These are phyloP conservation scores for Aplochiton taeniatus DNA, from an alignment of 2,797 vertebrate genomes.

Conservation along the genomic window DNA sequence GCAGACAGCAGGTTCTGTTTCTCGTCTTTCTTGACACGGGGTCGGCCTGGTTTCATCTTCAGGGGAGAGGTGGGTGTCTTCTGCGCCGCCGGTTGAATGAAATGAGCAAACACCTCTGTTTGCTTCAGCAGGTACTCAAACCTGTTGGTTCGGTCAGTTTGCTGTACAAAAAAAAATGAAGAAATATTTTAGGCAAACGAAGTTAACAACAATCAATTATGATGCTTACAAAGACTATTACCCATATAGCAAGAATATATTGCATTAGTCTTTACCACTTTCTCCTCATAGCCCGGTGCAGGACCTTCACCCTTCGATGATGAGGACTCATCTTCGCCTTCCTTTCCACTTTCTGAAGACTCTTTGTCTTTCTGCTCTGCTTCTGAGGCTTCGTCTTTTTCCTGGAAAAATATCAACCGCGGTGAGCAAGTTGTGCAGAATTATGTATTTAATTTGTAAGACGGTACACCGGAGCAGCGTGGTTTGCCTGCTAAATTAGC, in stretches of 20 bases:
- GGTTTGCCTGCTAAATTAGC: no score
- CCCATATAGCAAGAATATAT: neutral
- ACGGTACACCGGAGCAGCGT: no score
- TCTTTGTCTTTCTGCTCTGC: conserved; percentile 69
- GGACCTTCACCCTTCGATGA: conserved; percentile 81
- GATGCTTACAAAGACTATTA: no score
- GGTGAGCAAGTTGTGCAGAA: no score
- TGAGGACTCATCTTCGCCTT: conserved; percentile 80
- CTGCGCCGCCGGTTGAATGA: conserved; percentile 97
- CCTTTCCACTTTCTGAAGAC: conserved; percentile 68
- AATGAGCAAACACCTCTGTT: conserved; percentile 98
- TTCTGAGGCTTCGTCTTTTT: conserved; percentile 66
- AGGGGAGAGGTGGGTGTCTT: conserved; percentile 98
- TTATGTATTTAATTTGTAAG: no score
- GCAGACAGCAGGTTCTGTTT: conserved; percentile 95
- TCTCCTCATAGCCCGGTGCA: conserved; percentile 91
- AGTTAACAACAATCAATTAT: neutral
- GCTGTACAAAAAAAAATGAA: conserved; percentile 68
- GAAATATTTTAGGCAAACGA: neutral
- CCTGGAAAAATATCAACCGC: conserved; percentile 35
- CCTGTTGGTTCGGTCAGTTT: conserved; percentile 96
- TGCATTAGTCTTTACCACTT: conserved; percentile 83
- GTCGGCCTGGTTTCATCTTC: conserved; percentile 98
- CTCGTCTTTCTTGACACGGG: conserved; percentile 95
- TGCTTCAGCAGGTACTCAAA: conserved; percentile 99